A percentile compares a stretch with the other conserved stretches of the same genome.
Conservation (phyloP, 2,797 vertebrate species). For the Pristis pectinata region DNA sequence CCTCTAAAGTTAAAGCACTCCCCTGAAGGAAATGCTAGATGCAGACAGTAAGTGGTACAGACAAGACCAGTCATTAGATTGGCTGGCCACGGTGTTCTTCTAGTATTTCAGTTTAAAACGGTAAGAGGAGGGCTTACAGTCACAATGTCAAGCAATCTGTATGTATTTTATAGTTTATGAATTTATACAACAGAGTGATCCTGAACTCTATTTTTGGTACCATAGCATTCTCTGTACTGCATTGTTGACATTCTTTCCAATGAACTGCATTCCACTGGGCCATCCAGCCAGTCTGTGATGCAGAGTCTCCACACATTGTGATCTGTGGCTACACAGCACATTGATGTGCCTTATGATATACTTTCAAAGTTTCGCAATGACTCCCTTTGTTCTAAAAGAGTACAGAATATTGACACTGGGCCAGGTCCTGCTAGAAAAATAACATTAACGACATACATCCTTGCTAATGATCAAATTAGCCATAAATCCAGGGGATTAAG, state of each 20-base stretch:
- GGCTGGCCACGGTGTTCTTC: background rate
- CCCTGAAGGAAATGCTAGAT: background rate
- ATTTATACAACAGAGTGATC: background rate
- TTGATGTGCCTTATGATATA: background rate
- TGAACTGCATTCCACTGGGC: background rate
- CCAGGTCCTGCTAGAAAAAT: background rate
- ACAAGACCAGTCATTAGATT: background rate
- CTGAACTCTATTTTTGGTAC: background rate
- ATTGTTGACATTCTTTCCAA: slow-evolving; percentile 32
- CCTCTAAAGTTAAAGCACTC: too few relatives aligned
- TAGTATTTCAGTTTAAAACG: background rate
- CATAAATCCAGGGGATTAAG: background rate
- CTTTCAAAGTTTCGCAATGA: background rate
- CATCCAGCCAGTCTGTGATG: slow-evolving; percentile 18
- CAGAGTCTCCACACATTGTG: background rate
- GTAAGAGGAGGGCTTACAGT: background rate
- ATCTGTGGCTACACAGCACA: background rate
- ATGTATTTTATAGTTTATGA: background rate
- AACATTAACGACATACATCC: background rate
- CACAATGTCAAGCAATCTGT: background rate
- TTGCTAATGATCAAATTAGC: background rate
- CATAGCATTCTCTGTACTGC: background rate
- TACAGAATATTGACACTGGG: background rate
- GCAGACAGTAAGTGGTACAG: background rate
- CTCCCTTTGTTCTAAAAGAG: background rate